Percentiles rank a stretch among this genome's conserved stretches.
These are phyloP conservation scores for Coturnix japonica DNA, from an alignment of 2,113 vertebrate genomes.

Conservation along the genomic window DNA sequence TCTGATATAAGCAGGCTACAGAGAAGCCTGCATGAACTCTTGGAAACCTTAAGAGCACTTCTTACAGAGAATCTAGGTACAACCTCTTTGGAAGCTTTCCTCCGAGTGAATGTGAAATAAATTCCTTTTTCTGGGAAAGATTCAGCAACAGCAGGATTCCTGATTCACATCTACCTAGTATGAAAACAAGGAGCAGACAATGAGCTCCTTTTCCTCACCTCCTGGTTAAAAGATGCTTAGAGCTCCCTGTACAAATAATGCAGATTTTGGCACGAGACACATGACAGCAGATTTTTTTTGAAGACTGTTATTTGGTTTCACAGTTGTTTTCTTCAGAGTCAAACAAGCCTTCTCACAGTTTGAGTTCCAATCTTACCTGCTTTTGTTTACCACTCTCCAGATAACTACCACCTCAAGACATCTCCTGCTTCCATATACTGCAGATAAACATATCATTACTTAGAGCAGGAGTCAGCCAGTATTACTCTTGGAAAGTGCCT, in stretches of 20 bases:
- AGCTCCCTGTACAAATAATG: not conserved
- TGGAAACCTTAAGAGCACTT: not conserved
- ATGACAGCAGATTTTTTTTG: not conserved
- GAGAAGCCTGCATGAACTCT: not conserved
- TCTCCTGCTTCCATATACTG: constrained; percentile 22
- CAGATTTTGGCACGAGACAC: not conserved
- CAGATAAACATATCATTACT: constrained; percentile 43
- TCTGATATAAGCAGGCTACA: not conserved
- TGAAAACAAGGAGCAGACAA: not conserved
- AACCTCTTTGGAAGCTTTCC: not conserved
- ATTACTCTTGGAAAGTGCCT: not conserved
- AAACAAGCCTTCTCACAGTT: not conserved
- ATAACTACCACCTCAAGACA: not conserved
- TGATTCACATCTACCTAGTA: not conserved
- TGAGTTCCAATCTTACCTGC: constrained; percentile 7
- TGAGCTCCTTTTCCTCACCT: not conserved
- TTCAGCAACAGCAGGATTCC: not conserved
- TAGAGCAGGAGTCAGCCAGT: not conserved
- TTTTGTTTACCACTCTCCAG: constrained; percentile 38
- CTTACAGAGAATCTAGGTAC: not conserved
- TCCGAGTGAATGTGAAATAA: not conserved
- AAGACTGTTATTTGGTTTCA: not conserved
- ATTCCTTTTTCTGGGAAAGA: not conserved
- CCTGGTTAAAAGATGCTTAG: not conserved
- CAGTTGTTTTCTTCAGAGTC: constrained; percentile 22